phyloP scores from a whole-genome alignment of 2,797 vertebrate species.

The Podarcis siculus region DNA sequence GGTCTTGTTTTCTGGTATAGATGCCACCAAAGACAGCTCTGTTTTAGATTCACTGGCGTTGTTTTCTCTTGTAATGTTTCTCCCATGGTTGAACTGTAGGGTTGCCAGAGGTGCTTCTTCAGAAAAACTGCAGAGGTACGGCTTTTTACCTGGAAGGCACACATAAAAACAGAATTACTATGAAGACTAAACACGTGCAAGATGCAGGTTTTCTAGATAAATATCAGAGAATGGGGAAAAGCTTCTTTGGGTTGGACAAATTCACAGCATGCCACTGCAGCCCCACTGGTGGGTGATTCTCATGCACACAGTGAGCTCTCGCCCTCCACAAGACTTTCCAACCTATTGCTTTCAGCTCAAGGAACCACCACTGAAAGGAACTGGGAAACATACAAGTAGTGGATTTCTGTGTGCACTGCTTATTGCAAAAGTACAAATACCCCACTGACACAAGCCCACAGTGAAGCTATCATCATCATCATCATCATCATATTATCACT shows the following conservation, averaged over 20 bases:
- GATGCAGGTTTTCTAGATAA: conserved; percentile 10
- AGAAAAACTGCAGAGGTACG: conserved; percentile 81
- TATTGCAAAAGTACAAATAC: not conserved
- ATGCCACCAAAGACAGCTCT: conserved; percentile 44
- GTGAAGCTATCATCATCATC: not conserved
- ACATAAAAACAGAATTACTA: conserved; percentile 57
- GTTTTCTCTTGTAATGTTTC: conserved; percentile 16
- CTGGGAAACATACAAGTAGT: not conserved
- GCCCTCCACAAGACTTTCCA: too few species aligned
- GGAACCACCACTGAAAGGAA: not conserved
- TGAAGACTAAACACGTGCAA: conserved; percentile 13
- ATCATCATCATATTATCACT: too few species aligned
- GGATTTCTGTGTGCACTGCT: not conserved
- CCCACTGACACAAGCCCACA: not conserved
- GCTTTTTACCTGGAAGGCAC: conserved; percentile 83
- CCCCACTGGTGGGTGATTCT: too few species aligned
- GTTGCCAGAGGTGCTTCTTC: conserved; percentile 71
- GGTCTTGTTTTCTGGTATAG: conserved; percentile 60
- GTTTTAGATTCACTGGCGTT: conserved; percentile 62
- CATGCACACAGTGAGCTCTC: too few species aligned
- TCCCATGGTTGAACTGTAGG: conserved; percentile 76
- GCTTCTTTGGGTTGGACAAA: not conserved
- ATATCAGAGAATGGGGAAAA: not conserved
- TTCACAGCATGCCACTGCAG: not conserved
- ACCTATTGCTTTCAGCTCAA: not conserved